Conservation (phyloP, 1,140 invertebrate species). For the Eriocheir sinensis region DNA sequence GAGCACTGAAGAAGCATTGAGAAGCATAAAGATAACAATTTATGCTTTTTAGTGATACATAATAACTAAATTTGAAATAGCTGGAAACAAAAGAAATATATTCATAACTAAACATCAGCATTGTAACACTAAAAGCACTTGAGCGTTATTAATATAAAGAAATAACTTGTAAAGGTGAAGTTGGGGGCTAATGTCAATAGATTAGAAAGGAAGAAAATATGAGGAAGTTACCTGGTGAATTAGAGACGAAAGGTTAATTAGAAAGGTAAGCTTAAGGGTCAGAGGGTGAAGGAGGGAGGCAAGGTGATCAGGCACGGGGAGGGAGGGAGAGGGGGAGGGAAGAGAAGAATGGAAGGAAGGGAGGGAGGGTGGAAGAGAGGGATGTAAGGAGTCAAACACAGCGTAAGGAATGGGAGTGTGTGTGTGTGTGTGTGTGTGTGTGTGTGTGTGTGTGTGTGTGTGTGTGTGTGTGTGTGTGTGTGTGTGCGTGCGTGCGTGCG, state of each 20-base stretch:
- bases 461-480: constrained; percentile 25
- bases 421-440: constrained; percentile 10
- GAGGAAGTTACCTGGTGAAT: not conserved
- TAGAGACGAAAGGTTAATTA: not conserved
- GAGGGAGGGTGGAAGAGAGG: not conserved
- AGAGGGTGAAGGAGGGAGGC: not conserved
- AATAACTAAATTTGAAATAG: too few relatives aligned
- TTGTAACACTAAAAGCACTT: too few relatives aligned
- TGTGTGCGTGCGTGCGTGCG: not conserved
- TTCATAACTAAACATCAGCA: too few relatives aligned
- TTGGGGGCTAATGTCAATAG: too few relatives aligned
- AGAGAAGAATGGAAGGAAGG: not conserved
- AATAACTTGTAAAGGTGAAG: too few relatives aligned
- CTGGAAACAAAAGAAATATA: too few relatives aligned
- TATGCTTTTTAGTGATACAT: too few relatives aligned
- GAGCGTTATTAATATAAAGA: too few relatives aligned
- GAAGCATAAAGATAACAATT: too few relatives aligned
- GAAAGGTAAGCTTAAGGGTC: not conserved
- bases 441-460: constrained; percentile 22
- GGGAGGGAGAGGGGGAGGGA: not conserved
- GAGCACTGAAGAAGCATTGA: too few relatives aligned
- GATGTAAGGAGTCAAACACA: not conserved
- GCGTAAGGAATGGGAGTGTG: not conserved
- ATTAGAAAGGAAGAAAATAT: not conserved
- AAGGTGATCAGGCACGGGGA: not conserved